These are phyloP conservation scores for Heliconius hermathena DNA, from an alignment of 1,140 invertebrate species.

Conservation along the genomic window DNA sequence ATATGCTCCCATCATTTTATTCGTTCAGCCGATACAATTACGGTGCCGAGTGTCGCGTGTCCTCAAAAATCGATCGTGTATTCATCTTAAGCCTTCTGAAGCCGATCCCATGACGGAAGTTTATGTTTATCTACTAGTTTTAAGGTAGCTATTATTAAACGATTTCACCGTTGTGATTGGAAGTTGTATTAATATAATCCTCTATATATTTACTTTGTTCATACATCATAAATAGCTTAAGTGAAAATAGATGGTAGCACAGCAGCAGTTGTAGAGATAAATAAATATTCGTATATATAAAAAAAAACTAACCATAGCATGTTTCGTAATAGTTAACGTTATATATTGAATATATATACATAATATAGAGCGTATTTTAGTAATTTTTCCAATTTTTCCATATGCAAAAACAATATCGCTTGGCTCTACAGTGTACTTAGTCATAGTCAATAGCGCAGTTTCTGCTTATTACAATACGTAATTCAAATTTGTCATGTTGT, in stretches of 20 bases:
- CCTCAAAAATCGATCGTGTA: slow-evolving; percentile 1
- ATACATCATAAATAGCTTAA: neutral
- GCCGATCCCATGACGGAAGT: neutral
- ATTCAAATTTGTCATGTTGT: neutral
- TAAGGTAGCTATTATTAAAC: slow-evolving; percentile 5
- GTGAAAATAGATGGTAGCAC: slow-evolving; percentile 3
- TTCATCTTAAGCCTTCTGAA: neutral
- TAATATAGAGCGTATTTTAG: neutral
- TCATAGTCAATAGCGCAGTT: neutral
- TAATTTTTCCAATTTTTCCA: neutral
- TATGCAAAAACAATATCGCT: neutral
- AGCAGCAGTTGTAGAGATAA: neutral
- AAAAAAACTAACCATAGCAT: neutral
- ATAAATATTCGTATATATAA: neutral
- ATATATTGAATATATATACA: neutral
- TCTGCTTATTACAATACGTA: neutral
- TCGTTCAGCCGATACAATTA: neutral
- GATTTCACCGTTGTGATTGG: neutral
- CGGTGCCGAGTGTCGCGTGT: slow-evolving; percentile 1
- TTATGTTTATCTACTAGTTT: slow-evolving; percentile 10
- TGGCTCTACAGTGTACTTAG: neutral
- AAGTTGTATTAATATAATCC: neutral
- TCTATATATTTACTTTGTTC: neutral
- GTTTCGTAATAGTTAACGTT: neutral
- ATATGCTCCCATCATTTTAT: neutral